A percentile compares a stretch with the other conserved stretches of the same genome.
Conservation (phyloP, 2,888 invertebrate genomes). For the Venustoraphidia nigricollis region DNA sequence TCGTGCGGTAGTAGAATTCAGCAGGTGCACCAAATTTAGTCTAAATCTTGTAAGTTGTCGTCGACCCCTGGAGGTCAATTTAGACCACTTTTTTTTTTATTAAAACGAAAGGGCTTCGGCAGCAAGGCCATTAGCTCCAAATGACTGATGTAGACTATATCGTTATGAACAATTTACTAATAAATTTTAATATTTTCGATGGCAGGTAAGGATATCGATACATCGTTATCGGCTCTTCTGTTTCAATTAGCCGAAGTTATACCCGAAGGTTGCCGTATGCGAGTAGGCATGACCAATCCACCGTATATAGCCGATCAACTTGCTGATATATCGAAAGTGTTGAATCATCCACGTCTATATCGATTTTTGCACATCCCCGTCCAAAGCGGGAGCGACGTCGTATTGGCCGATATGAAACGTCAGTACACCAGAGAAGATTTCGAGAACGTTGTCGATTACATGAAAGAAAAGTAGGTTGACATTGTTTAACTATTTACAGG, state of each 20-base stretch:
- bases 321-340: constrained; percentile 72
- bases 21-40: too few species aligned
- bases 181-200: too few species aligned
- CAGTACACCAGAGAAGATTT: constrained; percentile 89
- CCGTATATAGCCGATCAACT: constrained; percentile 94
- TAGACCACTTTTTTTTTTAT: too few species aligned
- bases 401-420: constrained; percentile 88
- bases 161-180: too few species aligned
- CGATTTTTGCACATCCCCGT: constrained; percentile 95
- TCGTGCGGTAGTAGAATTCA: too few species aligned
- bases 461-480: constrained; percentile 47
- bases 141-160: too few species aligned
- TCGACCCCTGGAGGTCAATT: too few species aligned
- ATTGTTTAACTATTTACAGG: not conserved
- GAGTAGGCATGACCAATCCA: constrained; percentile 97
- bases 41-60: too few species aligned
- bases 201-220: constrained; percentile 77
- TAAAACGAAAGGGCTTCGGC: too few species aligned
- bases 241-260: constrained; percentile 69
- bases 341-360: constrained; percentile 81
- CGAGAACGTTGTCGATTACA: constrained; percentile 70
- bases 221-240: constrained; percentile 72
- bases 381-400: constrained; percentile 92
- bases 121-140: too few species aligned
- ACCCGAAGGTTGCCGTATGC: constrained; percentile 59